phyloP scores from a whole-genome alignment of 2,113 vertebrate species.

The Scomber colias region DNA sequence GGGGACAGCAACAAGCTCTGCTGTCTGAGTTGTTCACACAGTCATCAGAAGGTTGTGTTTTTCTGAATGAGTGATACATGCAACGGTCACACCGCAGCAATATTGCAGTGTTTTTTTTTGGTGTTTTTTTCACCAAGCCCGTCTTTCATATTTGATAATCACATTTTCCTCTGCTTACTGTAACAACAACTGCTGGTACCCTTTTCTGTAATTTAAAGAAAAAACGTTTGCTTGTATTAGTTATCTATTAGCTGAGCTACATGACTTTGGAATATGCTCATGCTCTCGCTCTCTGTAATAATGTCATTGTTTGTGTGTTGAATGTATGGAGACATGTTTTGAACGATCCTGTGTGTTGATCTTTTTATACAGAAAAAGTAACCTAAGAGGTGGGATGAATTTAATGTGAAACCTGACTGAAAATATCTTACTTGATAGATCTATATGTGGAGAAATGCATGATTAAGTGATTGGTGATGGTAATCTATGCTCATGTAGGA shows the following conservation, averaged over 20 bases:
- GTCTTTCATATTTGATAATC: conserved; percentile 8
- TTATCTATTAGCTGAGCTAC: conserved; percentile 27
- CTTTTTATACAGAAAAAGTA: neutral
- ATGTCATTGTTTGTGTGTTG: neutral
- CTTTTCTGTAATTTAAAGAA: conserved; percentile 23
- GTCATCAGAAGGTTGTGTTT: conserved; percentile 30
- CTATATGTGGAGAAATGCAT: neutral
- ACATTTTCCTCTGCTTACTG: neutral
- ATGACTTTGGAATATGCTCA: neutral
- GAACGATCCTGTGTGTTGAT: neutral
- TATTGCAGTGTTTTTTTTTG: neutral
- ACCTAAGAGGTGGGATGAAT: neutral
- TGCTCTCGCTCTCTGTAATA: neutral
- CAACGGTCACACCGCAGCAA: neutral
- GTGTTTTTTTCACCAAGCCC: neutral
- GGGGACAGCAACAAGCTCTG: conserved; percentile 40
- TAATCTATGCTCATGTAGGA: neutral
- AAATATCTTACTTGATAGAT: neutral
- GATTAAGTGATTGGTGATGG: neutral
- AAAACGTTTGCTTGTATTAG: neutral
- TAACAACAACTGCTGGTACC: neutral
- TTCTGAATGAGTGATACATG: conserved; percentile 57
- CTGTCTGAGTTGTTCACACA: conserved; percentile 40
- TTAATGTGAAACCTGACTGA: neutral
- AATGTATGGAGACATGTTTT: neutral